A percentile compares a stretch with the other conserved stretches of the same genome.
Conservation (phyloP, 2,113 vertebrate genomes). For the Ctenodactylus gundi region DNA sequence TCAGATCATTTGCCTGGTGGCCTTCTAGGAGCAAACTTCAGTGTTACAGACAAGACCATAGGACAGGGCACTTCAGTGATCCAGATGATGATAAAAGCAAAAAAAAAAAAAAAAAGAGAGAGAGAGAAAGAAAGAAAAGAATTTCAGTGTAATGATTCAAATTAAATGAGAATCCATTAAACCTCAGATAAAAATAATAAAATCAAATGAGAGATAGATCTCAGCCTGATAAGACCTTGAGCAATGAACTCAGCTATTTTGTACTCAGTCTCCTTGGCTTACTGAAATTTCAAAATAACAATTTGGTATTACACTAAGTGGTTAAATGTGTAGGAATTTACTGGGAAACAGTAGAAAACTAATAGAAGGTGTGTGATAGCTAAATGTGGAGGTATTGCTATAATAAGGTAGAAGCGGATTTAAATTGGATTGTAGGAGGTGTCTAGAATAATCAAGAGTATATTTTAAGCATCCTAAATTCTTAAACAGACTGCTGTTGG, state of each 20-base stretch:
- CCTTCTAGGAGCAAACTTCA: not conserved
- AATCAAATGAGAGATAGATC: not conserved
- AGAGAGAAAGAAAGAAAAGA: no score
- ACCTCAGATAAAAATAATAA: not conserved
- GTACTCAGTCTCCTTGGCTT: not conserved
- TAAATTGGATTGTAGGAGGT: not conserved
- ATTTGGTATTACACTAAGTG: not conserved
- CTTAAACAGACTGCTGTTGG: not conserved
- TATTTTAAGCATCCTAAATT: not conserved
- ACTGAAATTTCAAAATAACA: not conserved
- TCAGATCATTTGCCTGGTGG: not conserved
- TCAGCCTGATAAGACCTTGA: not conserved
- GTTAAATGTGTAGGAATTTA: not conserved
- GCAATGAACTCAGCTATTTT: not conserved
- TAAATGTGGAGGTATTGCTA: not conserved
- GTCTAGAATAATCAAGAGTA: not conserved
- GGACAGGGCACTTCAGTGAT: not conserved
- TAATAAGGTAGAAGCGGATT: not conserved
- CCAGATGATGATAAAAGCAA: no score
- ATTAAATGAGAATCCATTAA: not conserved
- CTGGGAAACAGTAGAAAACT: not conserved
- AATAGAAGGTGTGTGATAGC: not conserved
- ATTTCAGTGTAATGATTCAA: not conserved
- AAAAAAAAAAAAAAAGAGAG: no score
- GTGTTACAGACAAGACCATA: no score